Conservation (phyloP, 1,140 invertebrate genomes). For the Brachionus asplanchnoidis region DNA sequence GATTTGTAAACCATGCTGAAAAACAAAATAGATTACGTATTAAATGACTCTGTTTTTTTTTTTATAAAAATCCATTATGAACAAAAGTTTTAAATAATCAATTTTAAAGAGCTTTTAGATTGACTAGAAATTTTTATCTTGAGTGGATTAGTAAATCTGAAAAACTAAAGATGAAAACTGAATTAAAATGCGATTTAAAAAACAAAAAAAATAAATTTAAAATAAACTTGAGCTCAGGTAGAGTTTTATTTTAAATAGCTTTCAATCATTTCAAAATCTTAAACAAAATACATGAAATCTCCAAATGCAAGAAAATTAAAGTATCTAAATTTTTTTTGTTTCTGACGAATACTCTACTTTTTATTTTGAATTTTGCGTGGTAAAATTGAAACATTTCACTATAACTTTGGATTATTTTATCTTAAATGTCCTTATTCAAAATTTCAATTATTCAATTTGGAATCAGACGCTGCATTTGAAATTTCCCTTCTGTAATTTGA, state of each 20-base stretch:
- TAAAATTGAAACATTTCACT: not conserved
- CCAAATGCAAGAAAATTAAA: not conserved
- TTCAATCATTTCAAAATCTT: not conserved
- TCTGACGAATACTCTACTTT: not conserved
- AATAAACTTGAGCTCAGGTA: not conserved
- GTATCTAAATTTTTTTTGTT: not conserved
- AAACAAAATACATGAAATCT: not conserved
- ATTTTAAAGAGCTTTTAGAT: not conserved
- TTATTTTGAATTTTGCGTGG: not conserved
- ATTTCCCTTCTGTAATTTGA: not conserved
- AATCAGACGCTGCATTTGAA: not conserved
- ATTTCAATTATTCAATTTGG: not conserved
- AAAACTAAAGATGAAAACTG: not conserved
- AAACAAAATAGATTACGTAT: not conserved
- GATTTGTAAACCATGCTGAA: not conserved
- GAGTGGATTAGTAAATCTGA: not conserved
- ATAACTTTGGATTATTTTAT: not conserved
- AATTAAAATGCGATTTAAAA: too few species aligned
- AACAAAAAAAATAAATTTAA: not conserved
- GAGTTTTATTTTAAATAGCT: not conserved
- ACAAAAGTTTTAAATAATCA: not conserved
- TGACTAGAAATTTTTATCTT: not conserved
- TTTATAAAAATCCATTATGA: not conserved
- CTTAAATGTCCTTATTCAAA: not conserved
- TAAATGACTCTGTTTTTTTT: not conserved